Base-by-base conservation (phyloP, 2,888 invertebrate species). In the Macrosiphum euphorbiae region DNA sequence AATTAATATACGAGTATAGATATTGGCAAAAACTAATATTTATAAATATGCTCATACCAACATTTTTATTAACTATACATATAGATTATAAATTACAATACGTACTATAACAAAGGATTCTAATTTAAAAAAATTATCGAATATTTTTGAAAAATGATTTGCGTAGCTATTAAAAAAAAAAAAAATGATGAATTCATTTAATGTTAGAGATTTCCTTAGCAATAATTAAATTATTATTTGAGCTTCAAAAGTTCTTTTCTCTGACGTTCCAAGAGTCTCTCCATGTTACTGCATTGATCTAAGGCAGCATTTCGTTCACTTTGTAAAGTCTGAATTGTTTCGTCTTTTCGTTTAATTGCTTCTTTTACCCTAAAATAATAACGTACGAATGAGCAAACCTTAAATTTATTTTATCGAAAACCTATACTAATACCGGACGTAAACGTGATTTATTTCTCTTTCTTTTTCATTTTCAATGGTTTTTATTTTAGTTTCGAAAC, bases 331-430 rank as follows among this genome's bases (percentile, higher is more conserved):
- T 97, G 97, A 92, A 98, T 97, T 16, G 97, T 97, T 10, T 98
- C 97, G 95, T 98, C 98, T 95, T 98, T 98, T 94, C 98, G 97
- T 0, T 97, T 97, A 44, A 98, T 97, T 0, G 98, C 97, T 94
- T 98, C 97, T 96, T 98, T 98, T 35, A 98, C 98, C 95, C 98
- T 98, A 95, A 90, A 96, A 55, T 26, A 88, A 52, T 52, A 67
- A 41, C 24, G 50, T 78, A 92, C 28, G n/a, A 58, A 47, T 86
- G 47, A 88, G 13, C 2, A 52, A 20, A 85, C 92, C 28, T 47
- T 24, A 35, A 87, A 94, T 88, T 26, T 85, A 41, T 78, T 44
- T 67, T 91, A 89, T 55, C 89, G 35, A 47, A 94, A 84, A 85
- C 47, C 20, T 84, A 85, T 55, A 67, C 10, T 44, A 50, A 94